Evolutionary conservation across 2,797 vertebrate genomes (phyloP).

Genomic region (Sebastes steindachneri): DNA sequence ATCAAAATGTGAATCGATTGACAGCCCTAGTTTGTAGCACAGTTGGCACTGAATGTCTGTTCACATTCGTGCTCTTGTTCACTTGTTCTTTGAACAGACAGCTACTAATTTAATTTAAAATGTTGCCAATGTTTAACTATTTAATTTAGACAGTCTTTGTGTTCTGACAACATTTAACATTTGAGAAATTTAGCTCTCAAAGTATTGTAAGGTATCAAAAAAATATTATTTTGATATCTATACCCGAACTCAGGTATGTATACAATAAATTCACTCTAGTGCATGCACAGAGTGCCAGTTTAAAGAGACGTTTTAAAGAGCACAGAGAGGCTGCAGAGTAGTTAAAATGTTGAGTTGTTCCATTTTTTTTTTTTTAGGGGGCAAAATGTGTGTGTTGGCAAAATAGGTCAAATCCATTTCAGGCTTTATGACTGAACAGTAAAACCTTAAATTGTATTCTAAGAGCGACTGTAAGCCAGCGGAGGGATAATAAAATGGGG

Average conservation of each 20-base stretch:
- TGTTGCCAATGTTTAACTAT: neutral
- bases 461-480: neutral
- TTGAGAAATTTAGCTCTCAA: neutral
- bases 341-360: neutral
- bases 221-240: neutral
- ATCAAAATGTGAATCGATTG: too few species aligned
- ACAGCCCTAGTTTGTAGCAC: neutral
- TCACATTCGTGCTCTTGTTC: neutral
- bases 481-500: neutral
- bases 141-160: neutral
- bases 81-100: neutral
- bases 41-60: neutral
- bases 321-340: neutral
- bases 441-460: neutral
- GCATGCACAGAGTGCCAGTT: neutral
- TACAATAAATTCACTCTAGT: neutral
- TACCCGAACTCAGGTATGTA: neutral
- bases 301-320: neutral
- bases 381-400: neutral
- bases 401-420: neutral
- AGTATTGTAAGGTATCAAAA: neutral
- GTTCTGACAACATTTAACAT: neutral
- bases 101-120: neutral
- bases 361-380: neutral
- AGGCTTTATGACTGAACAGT: neutral